Evolutionary conservation across 2,888 invertebrate species (phyloP), one percentile per base, ranked within the genome.

Genomic region (Eristalis pertinax): DNA sequence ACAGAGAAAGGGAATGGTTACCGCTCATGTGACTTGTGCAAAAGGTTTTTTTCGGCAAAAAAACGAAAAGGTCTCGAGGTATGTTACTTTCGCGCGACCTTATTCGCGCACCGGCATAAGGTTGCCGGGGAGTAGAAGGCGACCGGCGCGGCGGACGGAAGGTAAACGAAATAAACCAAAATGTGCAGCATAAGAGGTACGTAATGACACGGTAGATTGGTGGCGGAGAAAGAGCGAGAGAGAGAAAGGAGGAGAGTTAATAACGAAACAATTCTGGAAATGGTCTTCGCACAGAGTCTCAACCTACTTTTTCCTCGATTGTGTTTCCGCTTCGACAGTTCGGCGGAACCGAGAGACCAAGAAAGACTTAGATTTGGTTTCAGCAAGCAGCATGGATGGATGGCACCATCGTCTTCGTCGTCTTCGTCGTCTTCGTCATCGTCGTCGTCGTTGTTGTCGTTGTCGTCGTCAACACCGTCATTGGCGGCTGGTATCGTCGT

Each of bases 261-360:
- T 79, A 83, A 83, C 58, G 87, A 87, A 83, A 83, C 84, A 76
- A 84, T 84, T 87, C 87, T 87, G 83, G 80, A 87, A 87, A 87
- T 84, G 87, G 84, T 87, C 83, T 87, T 87, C 84, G 76, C 83
- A 76, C 87, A 83, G 68, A 63, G 73, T 73, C 84, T 87, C 84
- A 87, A 87, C 87, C 87, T 87, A 87, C 87, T 87, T 87, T 81
- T 82, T 76, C 81, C 82, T 82, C 82, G 60, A 82, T 82, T 82
- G 82, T 82, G 70, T 82, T 82, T 82, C 82, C 76, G 82, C 82
- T 82, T 67, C 84, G 72, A 56, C 82, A 75, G 50, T 76, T 82
- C 64, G 65, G 65, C 77, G 65, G 62, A 50, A 50, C 56, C 50
- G 69, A 68, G 69, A 60, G 75, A 72, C 41, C 56, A 75, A 78